Base-by-base conservation (phyloP, 2,888 invertebrate genomes). In the Ophraella communa region DNA sequence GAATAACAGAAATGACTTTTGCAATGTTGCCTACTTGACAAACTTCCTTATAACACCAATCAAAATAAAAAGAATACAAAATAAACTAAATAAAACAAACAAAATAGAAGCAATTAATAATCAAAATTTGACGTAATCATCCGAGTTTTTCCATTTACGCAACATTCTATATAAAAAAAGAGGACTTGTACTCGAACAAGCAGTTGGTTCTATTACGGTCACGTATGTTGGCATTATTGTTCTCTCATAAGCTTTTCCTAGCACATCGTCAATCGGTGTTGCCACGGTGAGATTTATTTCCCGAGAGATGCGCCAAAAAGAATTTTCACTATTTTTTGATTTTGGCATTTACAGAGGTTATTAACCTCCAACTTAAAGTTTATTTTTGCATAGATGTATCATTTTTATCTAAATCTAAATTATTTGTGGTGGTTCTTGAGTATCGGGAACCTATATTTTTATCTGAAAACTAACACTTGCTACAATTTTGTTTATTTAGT, bases 1-100 rank as follows among this genome's bases (percentile, higher is more conserved):
- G 39, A 39, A 39, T 39, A 39, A 39, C 73, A 67, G 70, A 69
- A 73, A 69, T 71, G 72, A 72, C 70, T 71, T 57, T 51, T 56
- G 76, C 79, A 73, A 69, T 70, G 80, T 80, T 80, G 80, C 77
- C 79, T 67, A 18, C 54, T 68, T 11, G 14, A 14, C 33, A 14
- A 54, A 33, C 35, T 54, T 14, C 20, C 2, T 39, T 17, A 17
- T 5, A 39, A 39, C 5, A 14, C 39, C 5, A 39, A 39, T 17
- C 14, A 17, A 39, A 39, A 39, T 17, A 1, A 39, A 39, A 14
- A 39, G n/a, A 39, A 39, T 17, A 39, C 17, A 7, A 2, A 17
- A 39, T n/a, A 39, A 39, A 39, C 14, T 39, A 17, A 39, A 17
- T 39, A 17, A 39, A 39, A 14, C 14, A 39, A 17, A 14, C 7